These are phyloP conservation scores for Lochmaea crataegi DNA, from an alignment of 2,888 invertebrate genomes.

Conservation along the genomic window DNA sequence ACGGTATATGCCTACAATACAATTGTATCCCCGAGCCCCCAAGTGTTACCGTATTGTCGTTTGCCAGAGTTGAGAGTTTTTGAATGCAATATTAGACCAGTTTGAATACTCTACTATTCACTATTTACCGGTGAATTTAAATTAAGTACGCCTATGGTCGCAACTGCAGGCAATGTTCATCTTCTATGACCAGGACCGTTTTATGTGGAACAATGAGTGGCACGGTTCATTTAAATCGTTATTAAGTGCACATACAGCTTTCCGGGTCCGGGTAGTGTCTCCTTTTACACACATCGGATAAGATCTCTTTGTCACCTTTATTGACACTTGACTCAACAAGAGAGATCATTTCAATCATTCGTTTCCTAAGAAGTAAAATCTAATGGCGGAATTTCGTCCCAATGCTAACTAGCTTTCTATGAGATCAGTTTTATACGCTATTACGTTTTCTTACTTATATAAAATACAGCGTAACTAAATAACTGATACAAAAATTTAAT, in stretches of 20 bases:
- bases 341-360: slow-evolving; percentile 31
- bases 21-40: too few relatives aligned
- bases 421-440: neutral
- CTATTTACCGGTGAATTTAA: neutral
- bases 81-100: too few relatives aligned
- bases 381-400: slow-evolving; percentile 7
- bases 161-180: slow-evolving; percentile 34
- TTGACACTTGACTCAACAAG: slow-evolving; percentile 43
- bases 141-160: slow-evolving; percentile 7
- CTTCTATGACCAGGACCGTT: slow-evolving; percentile 46
- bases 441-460: neutral
- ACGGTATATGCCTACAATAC: too few relatives aligned
- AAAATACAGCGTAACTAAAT: neutral
- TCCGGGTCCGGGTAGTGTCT: slow-evolving; percentile 49
- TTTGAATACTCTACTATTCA: too few relatives aligned
- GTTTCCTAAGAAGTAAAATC: slow-evolving; percentile 19
- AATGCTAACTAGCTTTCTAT: slow-evolving; percentile 7
- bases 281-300: slow-evolving; percentile 55
- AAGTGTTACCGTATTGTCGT: too few relatives aligned
- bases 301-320: slow-evolving; percentile 55
- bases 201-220: too few relatives aligned
- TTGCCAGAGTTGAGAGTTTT: too few relatives aligned
- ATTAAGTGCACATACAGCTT: slow-evolving; percentile 57
- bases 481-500: slow-evolving; percentile 1
- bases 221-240: slow-evolving; percentile 59